Base-by-base conservation (phyloP, 2,113 vertebrate genomes). In the Cyanoramphus novaezelandiae region DNA sequence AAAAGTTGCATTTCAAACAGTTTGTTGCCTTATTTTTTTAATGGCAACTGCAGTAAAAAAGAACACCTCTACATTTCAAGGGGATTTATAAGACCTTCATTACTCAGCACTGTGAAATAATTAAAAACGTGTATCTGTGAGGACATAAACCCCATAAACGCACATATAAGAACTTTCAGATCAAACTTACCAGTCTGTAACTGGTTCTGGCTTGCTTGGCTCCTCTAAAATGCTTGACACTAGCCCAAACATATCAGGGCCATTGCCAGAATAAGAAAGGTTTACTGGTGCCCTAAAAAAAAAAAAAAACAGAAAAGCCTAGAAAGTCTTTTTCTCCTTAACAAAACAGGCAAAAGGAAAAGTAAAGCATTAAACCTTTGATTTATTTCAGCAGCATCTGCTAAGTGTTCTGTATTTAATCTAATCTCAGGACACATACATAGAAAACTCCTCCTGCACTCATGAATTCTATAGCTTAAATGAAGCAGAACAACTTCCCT, bases 181-280 rank as follows among this genome's bases (percentile, higher is more conserved):
- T 49, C 33, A 91, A 84, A 74, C 95, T 96, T n/a, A 98, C 98
- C 98, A 98, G 8, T 98, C 97, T 72, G 97, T 94, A 55, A 94
- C 85, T n/a, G 94, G 63, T 41, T 98, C 97, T 82, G 97, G 52
- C 67, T 97, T 96, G 83, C 80, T 96, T 72, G 97, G 93, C 62
- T 98, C 97, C 65, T 98, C 97, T 13, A 97, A 77, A 93, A 97
- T 96, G 80, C 90, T 97, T 2, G 98, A 97, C 81, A 97, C 97
- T 20, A 98, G 71, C 17, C 97, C 97, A 88, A 98, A 95, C 86
- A 97, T 29, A 82, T 98, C 97, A 25, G 96, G 97, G 13, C 93
- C 96, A 46, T 16, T 97, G 67, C 95, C 97, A 90, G 97, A 96
- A 31, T 97, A 97, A 25, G 97, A 44, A 14, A 97, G 93, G 75